phyloP scores from a whole-genome alignment of 2,797 vertebrate species.

The Pseudochromis fuscus region DNA sequence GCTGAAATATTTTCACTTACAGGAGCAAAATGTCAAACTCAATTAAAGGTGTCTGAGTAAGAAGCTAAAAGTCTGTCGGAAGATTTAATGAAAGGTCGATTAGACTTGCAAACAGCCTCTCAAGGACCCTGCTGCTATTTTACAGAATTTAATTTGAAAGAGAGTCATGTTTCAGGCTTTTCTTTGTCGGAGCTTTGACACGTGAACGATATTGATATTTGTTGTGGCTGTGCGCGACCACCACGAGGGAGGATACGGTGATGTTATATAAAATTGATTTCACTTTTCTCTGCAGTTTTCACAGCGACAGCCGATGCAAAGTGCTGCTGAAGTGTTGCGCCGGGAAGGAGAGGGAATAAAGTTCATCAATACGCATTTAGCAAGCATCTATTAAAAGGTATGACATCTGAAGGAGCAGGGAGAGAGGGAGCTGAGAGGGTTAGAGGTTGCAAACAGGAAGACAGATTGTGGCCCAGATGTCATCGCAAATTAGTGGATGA shows the following conservation, averaged over 20 bases:
- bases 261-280: conserved; percentile 56
- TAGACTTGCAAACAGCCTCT: background rate
- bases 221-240: conserved; percentile 6
- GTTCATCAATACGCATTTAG: conserved; percentile 62
- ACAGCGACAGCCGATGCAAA: conserved; percentile 48
- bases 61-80: conserved; percentile 14
- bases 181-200: conserved; percentile 26
- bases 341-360: conserved; percentile 39
- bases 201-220: conserved; percentile 45
- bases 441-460: conserved; percentile 9
- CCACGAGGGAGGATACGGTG: background rate
- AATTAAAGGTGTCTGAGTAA: conserved; percentile 25
- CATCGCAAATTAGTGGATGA: conserved; percentile 28
- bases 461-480: conserved; percentile 11
- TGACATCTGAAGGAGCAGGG: conserved; percentile 15
- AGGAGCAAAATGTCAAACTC: conserved; percentile 33
- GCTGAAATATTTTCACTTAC: conserved; percentile 2
- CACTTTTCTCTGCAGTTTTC: conserved; percentile 38
- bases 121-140: conserved; percentile 8
- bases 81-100: conserved; percentile 42
- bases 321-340: conserved; percentile 8
- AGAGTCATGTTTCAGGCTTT: background rate
- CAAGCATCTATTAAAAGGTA: conserved; percentile 36
- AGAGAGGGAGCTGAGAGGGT: background rate
- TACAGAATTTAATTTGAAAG: background rate